Evolutionary conservation across 1,140 invertebrate genomes (phyloP).

Genomic region (Drosophila cardini): DNA sequence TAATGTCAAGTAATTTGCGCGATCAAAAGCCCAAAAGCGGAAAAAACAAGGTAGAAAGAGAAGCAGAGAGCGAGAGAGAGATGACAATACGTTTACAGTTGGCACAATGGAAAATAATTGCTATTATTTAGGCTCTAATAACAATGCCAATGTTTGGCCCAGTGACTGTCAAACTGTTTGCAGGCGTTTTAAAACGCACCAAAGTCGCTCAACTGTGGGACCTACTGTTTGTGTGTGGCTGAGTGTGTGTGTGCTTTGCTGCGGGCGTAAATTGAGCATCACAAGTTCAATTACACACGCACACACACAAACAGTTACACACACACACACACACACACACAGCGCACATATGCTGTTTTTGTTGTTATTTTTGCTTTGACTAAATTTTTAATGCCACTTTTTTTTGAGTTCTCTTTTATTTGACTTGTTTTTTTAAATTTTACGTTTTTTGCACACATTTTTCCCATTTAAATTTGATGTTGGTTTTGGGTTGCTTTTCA

Average conservation of each 20-base stretch:
- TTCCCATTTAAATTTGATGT: constrained; percentile 68
- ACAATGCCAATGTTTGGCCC: constrained; percentile 26
- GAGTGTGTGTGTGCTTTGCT: constrained; percentile 15
- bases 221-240: constrained; percentile 2
- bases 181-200: constrained; percentile 47
- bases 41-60: constrained; percentile 8
- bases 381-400: constrained; percentile 75
- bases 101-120: constrained; percentile 64
- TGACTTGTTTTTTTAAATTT: not conserved
- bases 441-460: constrained; percentile 60
- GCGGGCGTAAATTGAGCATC: constrained; percentile 64
- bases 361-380: constrained; percentile 44
- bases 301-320: constrained; percentile 32
- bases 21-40: constrained; percentile 57
- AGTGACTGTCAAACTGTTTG: constrained; percentile 54
- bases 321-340: constrained; percentile 26
- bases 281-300: constrained; percentile 64
- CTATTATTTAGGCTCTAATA: constrained; percentile 33
- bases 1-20: constrained; percentile 63
- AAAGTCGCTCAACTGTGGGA: constrained; percentile 50
- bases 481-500: constrained; percentile 80
- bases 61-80: not conserved
- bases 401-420: constrained; percentile 43
- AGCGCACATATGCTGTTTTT: constrained; percentile 21
- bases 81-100: constrained; percentile 54